Evolutionary conservation across 1,140 invertebrate genomes (phyloP), one percentile per base, ranked within the genome.

Genomic region (Macrostomum lignano): DNA sequence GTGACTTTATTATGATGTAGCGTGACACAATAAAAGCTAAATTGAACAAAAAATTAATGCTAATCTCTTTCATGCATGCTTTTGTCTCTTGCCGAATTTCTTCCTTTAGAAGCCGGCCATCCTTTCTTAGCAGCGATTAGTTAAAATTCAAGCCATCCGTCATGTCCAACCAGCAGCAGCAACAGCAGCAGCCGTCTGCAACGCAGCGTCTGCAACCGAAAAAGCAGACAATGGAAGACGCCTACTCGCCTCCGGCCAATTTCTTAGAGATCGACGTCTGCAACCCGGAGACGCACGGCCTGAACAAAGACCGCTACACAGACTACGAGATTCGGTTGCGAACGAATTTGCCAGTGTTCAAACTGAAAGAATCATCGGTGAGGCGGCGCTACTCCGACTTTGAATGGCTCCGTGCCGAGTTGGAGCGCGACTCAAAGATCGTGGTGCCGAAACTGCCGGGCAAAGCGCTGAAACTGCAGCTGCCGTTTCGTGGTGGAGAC

Each of bases 311-410:
- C 61, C 66, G 88, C 45, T 96, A 91, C 56, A 96, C 91, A 25
- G 91, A 96, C 65, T 98, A 98, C 55, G 88, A 96, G 71, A 79
- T 96, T 46, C 69, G 81, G 55, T 82, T 96, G 73, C 65, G 96
- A 86, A 96, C 88, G 43, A 99, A 99, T 62, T 65, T 98, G 46
- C 91, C 91, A 32, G 84, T 99, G 37, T 99, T 99, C 61, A 94
- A 93, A 69, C 72, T 93, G 7, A 98, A 98, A 64, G 88, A 98
- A 54, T 96, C 86, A 1, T 86, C 71, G 54, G 88, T 96, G 1
- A 64, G 91, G 45, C 66, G 91, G 49, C 66, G 91, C 55, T 98
- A 96, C 62, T 93, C 82, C 63, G 91, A 98, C 62, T 98, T 98
- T 64, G 88, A 98, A 65, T 98, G 91, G 91, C 61, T 98, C 28